Base-by-base conservation (phyloP, 92 coral and sea anemone species). In the Micromussa lordhowensis region DNA sequence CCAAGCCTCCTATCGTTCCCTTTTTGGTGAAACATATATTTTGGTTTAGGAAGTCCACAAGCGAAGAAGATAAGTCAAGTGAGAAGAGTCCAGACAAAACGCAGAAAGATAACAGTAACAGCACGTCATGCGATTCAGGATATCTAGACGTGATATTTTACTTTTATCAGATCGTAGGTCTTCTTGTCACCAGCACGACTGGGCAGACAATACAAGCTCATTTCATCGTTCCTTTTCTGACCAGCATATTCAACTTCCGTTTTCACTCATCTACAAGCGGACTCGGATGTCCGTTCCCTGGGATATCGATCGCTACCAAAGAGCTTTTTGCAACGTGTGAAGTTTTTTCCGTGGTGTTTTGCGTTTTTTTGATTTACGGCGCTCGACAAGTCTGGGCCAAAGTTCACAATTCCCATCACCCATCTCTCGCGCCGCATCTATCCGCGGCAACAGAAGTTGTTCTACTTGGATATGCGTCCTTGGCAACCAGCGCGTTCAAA, bases 81-180 rank as follows among this genome's bases (percentile, higher is more conserved):
- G 49, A 73, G 51, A 31, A 84, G 48, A 40, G 59, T 2, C 1
- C 74, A 26, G 44, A 77, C 19, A 59, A 35, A 8, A 70, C 68
- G 5, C 22, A 75, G 35, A 83, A 88, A 24, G 82, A 88, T 68
- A 70, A 34, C 22, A 55, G 61, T 12, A 77, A 90, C 28, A 75
- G 28, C 26, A 14, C 88, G 81, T 28, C 71, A 2, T 44, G 76
- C 34, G 63, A 78, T 53, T 48, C 73, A 29, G 94, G 96, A 18
- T 90, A 77, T 71, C 85, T 84, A 31, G 89, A 92, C 75, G 88
- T 92, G 40, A 79, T 94, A 29, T 94, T 94, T 82, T 94, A 94
- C 82, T 94, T 94, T 91, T 94, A 94, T 75, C 97, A 94, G 71
- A 87, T 82, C 57, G 87, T 91, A 21, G 86, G 88, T 51, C 94